Percentiles rank a stretch among this genome's conserved stretches.
phyloP scores from a whole-genome alignment of 2,113 vertebrate genomes.

The Nothoprocta perdicaria region DNA sequence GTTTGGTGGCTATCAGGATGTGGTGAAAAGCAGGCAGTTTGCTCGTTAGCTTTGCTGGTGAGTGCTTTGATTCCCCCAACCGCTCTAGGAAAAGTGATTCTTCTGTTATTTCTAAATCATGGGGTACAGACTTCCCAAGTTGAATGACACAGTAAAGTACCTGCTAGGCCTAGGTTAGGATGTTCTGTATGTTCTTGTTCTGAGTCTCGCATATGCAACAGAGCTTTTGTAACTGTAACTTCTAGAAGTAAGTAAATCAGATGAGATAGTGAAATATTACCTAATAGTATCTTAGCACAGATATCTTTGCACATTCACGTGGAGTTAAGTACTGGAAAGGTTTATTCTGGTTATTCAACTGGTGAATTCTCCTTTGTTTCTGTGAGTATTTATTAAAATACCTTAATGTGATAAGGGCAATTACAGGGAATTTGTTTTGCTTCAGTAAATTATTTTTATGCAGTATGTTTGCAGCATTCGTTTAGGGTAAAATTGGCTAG shows the following conservation, averaged over 20 bases:
- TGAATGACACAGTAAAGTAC: background rate
- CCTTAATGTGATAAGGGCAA: background rate
- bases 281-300: background rate
- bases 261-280: background rate
- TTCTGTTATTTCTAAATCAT: background rate
- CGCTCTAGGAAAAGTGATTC: background rate
- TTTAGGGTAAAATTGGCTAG: slow-evolving; percentile 1
- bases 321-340: background rate
- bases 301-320: background rate
- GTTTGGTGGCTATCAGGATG: background rate
- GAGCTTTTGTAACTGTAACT: background rate
- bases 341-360: background rate
- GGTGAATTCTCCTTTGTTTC: background rate
- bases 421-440: background rate
- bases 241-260: background rate
- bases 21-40: background rate
- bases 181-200: background rate
- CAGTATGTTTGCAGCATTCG: background rate
- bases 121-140: fast-evolving
- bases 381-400: background rate
- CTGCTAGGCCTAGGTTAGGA: background rate
- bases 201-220: background rate
- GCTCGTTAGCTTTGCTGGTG: background rate
- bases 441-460: background rate
- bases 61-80: background rate